Evolutionary conservation across 1,140 invertebrate genomes (phyloP), one percentile per base, ranked within the genome.

Genomic region (Pseudomyrmex gracilis): DNA sequence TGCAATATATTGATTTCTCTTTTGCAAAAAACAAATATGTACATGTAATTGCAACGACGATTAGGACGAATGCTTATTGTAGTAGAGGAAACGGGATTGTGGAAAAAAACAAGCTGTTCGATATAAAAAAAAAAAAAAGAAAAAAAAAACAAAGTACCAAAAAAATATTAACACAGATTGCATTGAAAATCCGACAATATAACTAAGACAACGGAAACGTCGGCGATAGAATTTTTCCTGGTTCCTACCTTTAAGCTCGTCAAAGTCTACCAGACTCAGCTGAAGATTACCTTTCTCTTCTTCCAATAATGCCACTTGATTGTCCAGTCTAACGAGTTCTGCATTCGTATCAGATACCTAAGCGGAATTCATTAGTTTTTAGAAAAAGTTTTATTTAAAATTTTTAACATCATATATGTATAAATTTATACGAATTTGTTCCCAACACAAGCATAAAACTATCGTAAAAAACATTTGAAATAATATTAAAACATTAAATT

Each of bases 251-350:
- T 96, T 95, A 91, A 95, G 95, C 94, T 97, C 96, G 92, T 97
- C 97, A 95, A 97, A 96, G 94, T 98, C 97, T 92, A 97, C 96
- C 89, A 97, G 95, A 95, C 96, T 96, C 91, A 98, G 95, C 93
- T 98, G 97, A 90, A 98, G 95, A 93, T 97, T 98, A 93, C 97
- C 97, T 95, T 98, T 98, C 94, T 98, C 97, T 93, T 98, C 97
- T 94, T 98, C 98, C 68, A 98, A 94, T 92, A 98, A 96, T 64
- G 96, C 96, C 85, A 98, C 96, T 93, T 96, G 95, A 87, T 98
- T 97, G 86, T 96, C 96, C 86, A 98, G 94, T 87, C 95, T 95
- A 1, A 96, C 94, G 84, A 98, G 95, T 93, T 97, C 96, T 61
- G 95, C 95, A 92, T 97, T 96, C 34, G 95, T 90, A 91, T 97